Base-by-base conservation (phyloP, 1,140 invertebrate species). In the Drosophila sproati region DNA sequence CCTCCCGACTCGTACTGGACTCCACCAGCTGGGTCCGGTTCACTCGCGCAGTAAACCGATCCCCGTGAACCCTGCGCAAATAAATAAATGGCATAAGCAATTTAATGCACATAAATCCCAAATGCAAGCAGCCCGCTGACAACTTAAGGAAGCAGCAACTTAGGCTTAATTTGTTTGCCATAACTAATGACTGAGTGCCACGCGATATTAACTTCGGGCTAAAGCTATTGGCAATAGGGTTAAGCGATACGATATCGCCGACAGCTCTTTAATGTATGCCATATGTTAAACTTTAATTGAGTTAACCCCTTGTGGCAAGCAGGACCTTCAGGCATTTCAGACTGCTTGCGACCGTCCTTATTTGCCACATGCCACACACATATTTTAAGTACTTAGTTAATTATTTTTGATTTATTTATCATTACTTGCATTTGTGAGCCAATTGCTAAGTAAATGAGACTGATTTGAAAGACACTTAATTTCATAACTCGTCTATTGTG, bases 31-130 rank as follows among this genome's bases (percentile, higher is more conserved):
- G 92, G 91, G 90, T 92, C 88, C 86, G 92, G 91, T 92, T 92
- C 91, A 92, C 91, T 91, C 87, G 92, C 77, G 89, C 92, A 89
- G 80, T 93, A 93, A 80, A 92, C 78, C 92, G 92, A 91, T 87
- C 93, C 91, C 93, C 93, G 92, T 91, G 94, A 93, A 91, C 94
- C 93, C 92, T 92, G 52, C 10, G 60, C 69, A 1, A 32, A 50
- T 10, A 20, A 20, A 20, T 20, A 20, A 20, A 20, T 20, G 20
- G 20, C 4, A 7, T 3, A 31, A 10, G 51, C 37, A 51, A 10
- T 31, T 8, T 20, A 20, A 39, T 12, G 43, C 28, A 41, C 37
- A 73, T 59, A 47, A 73, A 35, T 29, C 51, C 20, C 20, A 20
- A 20, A 20, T 20, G 20, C 39, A 66, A 73, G 62, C 55, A 31